Evolutionary conservation across 2,888 invertebrate species (phyloP).

Genomic region (Metalampra italica): DNA sequence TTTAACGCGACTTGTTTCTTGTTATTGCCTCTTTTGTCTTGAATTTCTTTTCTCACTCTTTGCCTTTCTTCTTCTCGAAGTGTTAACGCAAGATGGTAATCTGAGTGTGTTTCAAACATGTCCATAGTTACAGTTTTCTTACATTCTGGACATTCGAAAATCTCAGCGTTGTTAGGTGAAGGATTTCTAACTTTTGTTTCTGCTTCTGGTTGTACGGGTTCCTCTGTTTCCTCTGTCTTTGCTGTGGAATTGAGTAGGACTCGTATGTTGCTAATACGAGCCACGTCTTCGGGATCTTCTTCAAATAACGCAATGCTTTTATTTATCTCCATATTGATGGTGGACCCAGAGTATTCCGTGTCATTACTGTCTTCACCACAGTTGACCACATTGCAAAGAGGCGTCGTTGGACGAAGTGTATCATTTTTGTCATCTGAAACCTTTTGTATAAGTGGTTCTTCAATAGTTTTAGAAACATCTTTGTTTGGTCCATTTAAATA

Average conservation of each 20-base stretch:
- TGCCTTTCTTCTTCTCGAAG: slow-evolving; percentile 79
- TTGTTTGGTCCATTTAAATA: slow-evolving; percentile 36
- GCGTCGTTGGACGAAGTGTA: slow-evolving; percentile 31
- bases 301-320: slow-evolving; percentile 67
- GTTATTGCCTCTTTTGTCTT: slow-evolving; percentile 23
- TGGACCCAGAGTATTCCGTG: slow-evolving; percentile 61
- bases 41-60: slow-evolving; percentile 38
- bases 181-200: slow-evolving; percentile 6
- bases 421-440: slow-evolving; percentile 6
- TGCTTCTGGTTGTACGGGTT: slow-evolving; percentile 11
- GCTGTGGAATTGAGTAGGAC: slow-evolving; percentile 41
- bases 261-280: slow-evolving; percentile 51
- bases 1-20: slow-evolving; percentile 1
- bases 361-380: slow-evolving; percentile 61
- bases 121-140: slow-evolving; percentile 74
- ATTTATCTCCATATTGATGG: slow-evolving; percentile 70
- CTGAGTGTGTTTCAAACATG: slow-evolving; percentile 83
- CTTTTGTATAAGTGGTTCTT: background rate
- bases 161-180: slow-evolving; percentile 21
- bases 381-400: slow-evolving; percentile 40
- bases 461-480: slow-evolving; percentile 10
- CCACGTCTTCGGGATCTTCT: slow-evolving; percentile 49
- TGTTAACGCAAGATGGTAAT: slow-evolving; percentile 85
- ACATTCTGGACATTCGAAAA: slow-evolving; percentile 81
- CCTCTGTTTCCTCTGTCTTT: slow-evolving; percentile 17